Base-by-base conservation (phyloP, 1,140 invertebrate genomes). In the Drosophila littoralis region DNA sequence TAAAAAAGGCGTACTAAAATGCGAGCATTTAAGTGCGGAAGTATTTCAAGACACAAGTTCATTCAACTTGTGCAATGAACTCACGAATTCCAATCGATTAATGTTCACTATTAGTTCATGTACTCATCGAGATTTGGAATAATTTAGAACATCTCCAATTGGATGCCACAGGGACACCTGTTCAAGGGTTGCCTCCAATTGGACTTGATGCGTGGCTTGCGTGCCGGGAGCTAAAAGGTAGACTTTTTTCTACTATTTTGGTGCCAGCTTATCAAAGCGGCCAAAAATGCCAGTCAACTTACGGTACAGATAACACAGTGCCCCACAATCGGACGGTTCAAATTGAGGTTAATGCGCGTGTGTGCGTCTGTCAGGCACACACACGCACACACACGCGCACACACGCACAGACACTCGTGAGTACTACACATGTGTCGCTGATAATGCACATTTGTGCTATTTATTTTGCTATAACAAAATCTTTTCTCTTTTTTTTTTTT, bases 391-490 rank as follows among this genome's bases (percentile, higher is more conserved):
- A 35, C 52, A 58, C 38, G 40, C 33, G 28, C n/a, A 6, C 67
- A 9, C 10, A 12, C 45, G 12, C 38, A 9, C 10, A 12, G 33
- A 15, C 32, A 63, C 13, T 52, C 9, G 60, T 45, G 61, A 61
- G 58, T 79, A 76, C 75, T 63, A 74, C 67, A 61, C 64, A 64
- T 70, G 50, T 78, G 54, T 73, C 54, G 61, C 84, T 88, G 84
- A 88, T 88, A 88, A 88, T 88, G 84, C 84, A 88, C 84, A 88
- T 88, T 88, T 88, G 84, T 84, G 80, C 84, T 78, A 89, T 89
- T 88, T 89, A 80, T 88, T 88, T 84, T 88, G 77, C 80, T 68
- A 77, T 83, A 71, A 75, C 61, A 77, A 69, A 64, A 61, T 71
- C 38, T 38, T 40, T 22, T 38, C 58, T 54, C 33, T 54, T 33